Evolutionary conservation across 2,797 vertebrate species (phyloP), one percentile per base, ranked within the genome.

Genomic region (Podarcis lilfordi): DNA sequence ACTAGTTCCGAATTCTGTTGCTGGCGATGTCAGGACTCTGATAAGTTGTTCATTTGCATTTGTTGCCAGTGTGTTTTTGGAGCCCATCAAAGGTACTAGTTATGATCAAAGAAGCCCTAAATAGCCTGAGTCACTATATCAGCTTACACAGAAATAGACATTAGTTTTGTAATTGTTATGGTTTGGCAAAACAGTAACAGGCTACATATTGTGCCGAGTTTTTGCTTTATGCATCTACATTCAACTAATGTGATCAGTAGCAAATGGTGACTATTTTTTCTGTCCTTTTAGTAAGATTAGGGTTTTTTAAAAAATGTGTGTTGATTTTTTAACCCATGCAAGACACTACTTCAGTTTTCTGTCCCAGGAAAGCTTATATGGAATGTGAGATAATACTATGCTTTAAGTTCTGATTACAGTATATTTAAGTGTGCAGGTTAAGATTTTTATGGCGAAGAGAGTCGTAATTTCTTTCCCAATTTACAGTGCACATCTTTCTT

Each of bases 401-500:
- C 5, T 40, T 69, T 17, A 88, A 78, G 45, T 55, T 90, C 19
- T 90, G 84, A 89, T 35, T 82, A 32, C 1, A 1, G 32, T 32
- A 15, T 92, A 75, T 89, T 92, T 93, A 61, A n/a, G 79, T 88
- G 71, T 78, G 40, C 1, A n/a, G 0, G 35, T 85, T 78, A 82
- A 82, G 88, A 64, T 19, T 89, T 89, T 64, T 89, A 32, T 71
- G 90, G 88, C 90, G 86, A 80, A 92, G 91, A 94, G 91, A 91
- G 78, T 29, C 19, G 29, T 82, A 88, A 81, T 91, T 93, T 87
- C 91, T 59, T 50, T 89, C 89, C 78, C 91, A 94, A 94, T 94
- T 93, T 87, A 94, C 86, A 90, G 82, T 93, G 86, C 91, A 93
- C 92, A 25, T 93, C 2, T 80, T 82, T 68, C 89, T 95, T 66